Evolutionary conservation across 1,140 invertebrate species (phyloP).

Genomic region (Brachionus manjavacas): DNA sequence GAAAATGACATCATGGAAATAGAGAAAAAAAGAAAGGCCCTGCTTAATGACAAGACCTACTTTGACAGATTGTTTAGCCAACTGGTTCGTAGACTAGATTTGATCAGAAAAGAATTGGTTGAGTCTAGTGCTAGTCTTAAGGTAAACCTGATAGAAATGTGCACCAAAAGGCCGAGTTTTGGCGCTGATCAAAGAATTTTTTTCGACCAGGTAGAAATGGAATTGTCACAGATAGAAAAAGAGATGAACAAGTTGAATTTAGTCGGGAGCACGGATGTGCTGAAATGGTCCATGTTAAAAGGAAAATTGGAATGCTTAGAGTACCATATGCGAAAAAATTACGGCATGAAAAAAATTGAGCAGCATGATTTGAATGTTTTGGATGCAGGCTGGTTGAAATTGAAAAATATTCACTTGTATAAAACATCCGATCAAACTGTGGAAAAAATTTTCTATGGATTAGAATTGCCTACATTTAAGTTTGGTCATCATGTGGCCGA

Average conservation of each 20-base stretch:
- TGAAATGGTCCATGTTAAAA: not conserved
- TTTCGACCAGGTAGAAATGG: not conserved
- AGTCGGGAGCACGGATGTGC: not conserved
- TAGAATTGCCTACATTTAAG: slow-evolving; percentile 45
- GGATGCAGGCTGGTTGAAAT: not conserved
- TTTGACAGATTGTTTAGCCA: not conserved
- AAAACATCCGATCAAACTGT: not conserved
- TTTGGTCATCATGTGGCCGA: not conserved
- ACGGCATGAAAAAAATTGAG: not conserved
- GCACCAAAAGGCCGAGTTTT: not conserved
- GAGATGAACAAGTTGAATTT: not conserved
- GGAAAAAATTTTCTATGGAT: slow-evolving; percentile 48
- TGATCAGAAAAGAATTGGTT: not conserved
- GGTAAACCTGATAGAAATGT: not conserved
- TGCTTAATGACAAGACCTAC: not conserved
- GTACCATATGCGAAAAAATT: not conserved
- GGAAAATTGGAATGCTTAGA: not conserved
- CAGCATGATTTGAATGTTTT: slow-evolving; percentile 20
- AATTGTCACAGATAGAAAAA: not conserved
- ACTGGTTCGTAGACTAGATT: not conserved
- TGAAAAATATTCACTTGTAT: not conserved
- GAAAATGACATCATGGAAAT: not conserved
- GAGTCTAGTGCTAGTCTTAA: not conserved
- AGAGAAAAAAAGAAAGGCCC: not conserved
- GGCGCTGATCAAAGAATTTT: not conserved